These are phyloP conservation scores for Caenorhabditis doughertyi DNA, from an alignment of 2,888 invertebrate species.

Conservation along the genomic window DNA sequence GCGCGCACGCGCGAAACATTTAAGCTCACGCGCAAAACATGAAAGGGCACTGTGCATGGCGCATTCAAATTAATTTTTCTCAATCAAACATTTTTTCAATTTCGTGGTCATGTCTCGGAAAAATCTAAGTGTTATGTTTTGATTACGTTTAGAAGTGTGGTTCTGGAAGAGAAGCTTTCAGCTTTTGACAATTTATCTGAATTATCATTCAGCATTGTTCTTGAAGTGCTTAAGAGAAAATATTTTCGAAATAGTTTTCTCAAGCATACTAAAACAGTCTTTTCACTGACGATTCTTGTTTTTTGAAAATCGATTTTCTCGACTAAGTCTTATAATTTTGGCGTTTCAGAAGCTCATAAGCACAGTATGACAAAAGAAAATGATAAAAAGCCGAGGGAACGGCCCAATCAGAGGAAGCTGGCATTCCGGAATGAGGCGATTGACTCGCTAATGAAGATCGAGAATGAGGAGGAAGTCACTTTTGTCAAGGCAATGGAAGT, in stretches of 20 bases:
- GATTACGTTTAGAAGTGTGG: no score
- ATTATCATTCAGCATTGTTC: no score
- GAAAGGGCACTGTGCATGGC: conserved; percentile 9
- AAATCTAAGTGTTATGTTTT: no score
- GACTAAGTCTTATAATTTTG: no score
- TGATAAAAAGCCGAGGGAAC: conserved; percentile 49
- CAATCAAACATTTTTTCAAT: no score
- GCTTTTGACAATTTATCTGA: no score
- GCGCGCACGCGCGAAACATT: conserved; percentile 19
- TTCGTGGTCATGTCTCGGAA: no score
- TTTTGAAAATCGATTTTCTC: conserved; percentile 13
- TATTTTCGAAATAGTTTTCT: no score
- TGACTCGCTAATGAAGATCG: conserved; percentile 25
- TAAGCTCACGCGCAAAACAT: conserved; percentile 23
- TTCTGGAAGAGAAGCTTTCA: no score
- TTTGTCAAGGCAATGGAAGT: conserved; percentile 59
- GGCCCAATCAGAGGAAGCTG: conserved; percentile 55
- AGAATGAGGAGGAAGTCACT: conserved; percentile 26
- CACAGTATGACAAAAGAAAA: conserved; percentile 34
- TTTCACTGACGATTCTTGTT: not conserved
- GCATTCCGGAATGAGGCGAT: conserved; percentile 67
- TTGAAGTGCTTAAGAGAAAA: no score
- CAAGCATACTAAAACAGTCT: no score
- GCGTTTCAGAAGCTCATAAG: no score
- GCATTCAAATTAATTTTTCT: conserved; percentile 20